Evolutionary conservation across 2,888 invertebrate genomes (phyloP), one percentile per base, ranked within the genome.

Genomic region (Drosophila barbarae): DNA sequence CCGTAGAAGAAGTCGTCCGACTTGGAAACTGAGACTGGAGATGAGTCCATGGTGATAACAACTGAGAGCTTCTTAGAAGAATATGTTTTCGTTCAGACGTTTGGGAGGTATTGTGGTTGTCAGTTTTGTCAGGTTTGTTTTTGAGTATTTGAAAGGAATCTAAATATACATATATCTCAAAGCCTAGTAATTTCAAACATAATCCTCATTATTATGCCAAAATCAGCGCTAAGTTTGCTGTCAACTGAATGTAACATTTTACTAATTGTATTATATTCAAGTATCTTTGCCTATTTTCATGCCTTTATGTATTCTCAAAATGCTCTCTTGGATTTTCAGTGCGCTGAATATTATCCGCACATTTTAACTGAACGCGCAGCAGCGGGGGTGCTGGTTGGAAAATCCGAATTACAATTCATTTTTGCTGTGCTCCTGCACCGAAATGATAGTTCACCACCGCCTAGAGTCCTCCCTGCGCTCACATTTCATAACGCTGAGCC

Each of bases 51-150:
- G 8, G 21, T 23, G 30, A 23, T 23, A 26, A 47, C 18, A n/a
- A 26, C 18, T 91, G 15, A 94, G 30, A 13, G 42, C 30, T 38
- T 26, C 46, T 8, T 94, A 28, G 5, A 61, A 46, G 1, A 39
- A 34, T 49, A 21, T 10, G 1, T 35, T n/a, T n/a, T 35, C 35
- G 0, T n/a, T 8, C 35, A 32, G 6, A n/a, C n/a, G 23, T 23
- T 23, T 23, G 6, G 6, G 6, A 5, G 0, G 21, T 23, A 7
- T 13, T 23, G 21, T 8, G 8, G 8, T 9, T 23, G 13, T 23
- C 9, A 13, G 8, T 23, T 13, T 8, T 41, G 21, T 13, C 21
- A 21, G 21, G 9, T 36, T 36, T 36, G 21, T 21, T 7, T 23
- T 39, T 21, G 2, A 39, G 21, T 21, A 5, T 13, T 12, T 21